Evolutionary conservation across 2,113 vertebrate genomes (phyloP), one percentile per base, ranked within the genome.

Genomic region (Chitala chitala): DNA sequence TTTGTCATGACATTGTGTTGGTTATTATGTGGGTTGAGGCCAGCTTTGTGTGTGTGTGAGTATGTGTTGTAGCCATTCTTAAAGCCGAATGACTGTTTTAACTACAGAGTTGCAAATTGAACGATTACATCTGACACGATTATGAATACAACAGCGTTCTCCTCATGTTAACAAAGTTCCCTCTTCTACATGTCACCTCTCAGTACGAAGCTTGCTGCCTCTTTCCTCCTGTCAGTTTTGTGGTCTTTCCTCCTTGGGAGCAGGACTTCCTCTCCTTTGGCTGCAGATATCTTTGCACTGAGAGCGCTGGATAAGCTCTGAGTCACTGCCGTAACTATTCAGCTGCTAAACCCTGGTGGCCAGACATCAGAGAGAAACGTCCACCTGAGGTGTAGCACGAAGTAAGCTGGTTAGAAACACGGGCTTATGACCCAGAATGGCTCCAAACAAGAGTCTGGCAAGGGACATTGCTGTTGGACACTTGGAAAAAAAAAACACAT

Each of bases 91-190:
- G 50, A 50, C 69, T 70, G 50, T 29, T 20, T 51, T 53, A 53
- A 29, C n/a, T 44, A 9, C n/a, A 20, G 40, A 38, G 54, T 40
- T 29, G 54, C 40, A 13, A 66, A 50, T 73, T 63, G 40, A 26
- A 59, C 29, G 12, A 48, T 42, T 40, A 26, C 29, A 40, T 71
- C 36, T 71, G 70, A 72, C 71, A 59, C 54, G n/a, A 29, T 40
- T 58, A 56, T 56, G 55, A 9, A 56, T 59, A 36, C 31, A 59
- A 33, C 40, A 22, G 51, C 46, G 50, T 53, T 26, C 59, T 15
- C 33, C 59, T n/a, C 17, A 48, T 44, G 31, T n/a, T 20, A 54
- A 9, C 29, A 31, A 6, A 42, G 13, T 55, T n/a, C 5, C n/a
- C 61, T 22, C 24, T 51, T 15, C 10, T 40, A 29, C 33, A 9